These are phyloP conservation scores for Ceratoteleas bidentatus DNA, from an alignment of 1,140 invertebrate species.

Conservation along the genomic window DNA sequence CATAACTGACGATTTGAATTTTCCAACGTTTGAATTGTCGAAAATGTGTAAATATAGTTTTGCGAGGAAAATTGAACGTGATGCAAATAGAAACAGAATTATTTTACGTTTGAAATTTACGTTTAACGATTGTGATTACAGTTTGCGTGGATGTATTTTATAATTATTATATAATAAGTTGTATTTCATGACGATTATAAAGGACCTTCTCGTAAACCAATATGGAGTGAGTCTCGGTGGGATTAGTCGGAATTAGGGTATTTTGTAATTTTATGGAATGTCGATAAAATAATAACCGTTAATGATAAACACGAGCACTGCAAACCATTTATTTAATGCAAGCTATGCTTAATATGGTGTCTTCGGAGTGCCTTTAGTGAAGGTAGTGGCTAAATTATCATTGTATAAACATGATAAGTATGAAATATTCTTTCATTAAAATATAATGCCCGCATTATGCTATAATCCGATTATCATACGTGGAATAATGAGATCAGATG, in stretches of 20 bases:
- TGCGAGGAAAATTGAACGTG: not conserved
- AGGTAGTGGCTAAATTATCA: no score
- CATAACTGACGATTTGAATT: no score
- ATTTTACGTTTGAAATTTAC: not conserved
- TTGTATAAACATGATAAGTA: not conserved
- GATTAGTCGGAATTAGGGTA: not conserved
- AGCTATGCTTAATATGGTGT: not conserved
- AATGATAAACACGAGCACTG: no score
- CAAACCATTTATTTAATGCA: no score
- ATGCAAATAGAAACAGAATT: not conserved
- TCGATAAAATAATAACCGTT: not conserved
- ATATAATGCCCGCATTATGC: not conserved
- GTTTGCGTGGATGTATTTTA: not conserved
- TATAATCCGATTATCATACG: not conserved
- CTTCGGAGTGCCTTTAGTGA: not conserved
- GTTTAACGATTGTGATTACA: not conserved
- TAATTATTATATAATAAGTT: not conserved
- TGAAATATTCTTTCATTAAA: not conserved
- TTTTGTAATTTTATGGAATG: not conserved
- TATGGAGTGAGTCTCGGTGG: not conserved
- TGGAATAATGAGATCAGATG: not conserved
- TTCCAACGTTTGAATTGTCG: no score
- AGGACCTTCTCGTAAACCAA: not conserved
- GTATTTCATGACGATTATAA: not conserved
- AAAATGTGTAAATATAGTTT: no score